Base-by-base conservation (phyloP, 2,113 vertebrate genomes). In the Rhynchomys soricoides region DNA sequence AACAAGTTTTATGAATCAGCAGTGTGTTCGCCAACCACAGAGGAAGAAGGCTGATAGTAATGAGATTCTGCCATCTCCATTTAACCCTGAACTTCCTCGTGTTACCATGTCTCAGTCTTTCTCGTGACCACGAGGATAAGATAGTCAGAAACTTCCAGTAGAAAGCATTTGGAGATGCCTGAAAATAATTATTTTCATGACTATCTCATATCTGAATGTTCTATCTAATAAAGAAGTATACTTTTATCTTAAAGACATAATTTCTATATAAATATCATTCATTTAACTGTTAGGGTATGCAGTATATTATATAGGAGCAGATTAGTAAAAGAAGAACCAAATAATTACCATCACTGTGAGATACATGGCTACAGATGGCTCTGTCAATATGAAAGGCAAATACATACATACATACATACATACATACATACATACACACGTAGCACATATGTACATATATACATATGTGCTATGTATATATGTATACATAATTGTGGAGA, bases 111-210 rank as follows among this genome's bases (percentile, higher is more conserved):
- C 45, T 88, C 50, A 86, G 40, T 71, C 87, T 93, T 90, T 81
- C 43, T 92, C 29, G 1, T 15, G n/a, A 90, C 26, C 55, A 6
- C 10, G 11, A 48, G 45, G 21, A 64, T 9, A 75, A 85, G 5
- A 57, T 91, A 37, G 5, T 94, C 26, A 82, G 12, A 4, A 91
- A 11, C 40, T 74, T 90, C 64, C 87, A 57, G 34, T 12, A 31
- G 78, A 40, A 93, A 29, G 62, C 15, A 79, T 55, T 78, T 83
- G 15, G 29, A 2, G 19, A 87, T 70, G 50, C 24, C 40, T 57
- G 8, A 96, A 19, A 87, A 93, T 11, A 87, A 75, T 52, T n/a
- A 70, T 31, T 79, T 50, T 90, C 77, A n/a, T 92, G 87, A 74
- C 48, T 57, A 31, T 68, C 50, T 71, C 52, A 91, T 70, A 31